Percentiles rank a stretch among this genome's conserved stretches.
These are phyloP conservation scores for Neotragus moschatus DNA, from an alignment of 2,113 vertebrate species.

Conservation along the genomic window DNA sequence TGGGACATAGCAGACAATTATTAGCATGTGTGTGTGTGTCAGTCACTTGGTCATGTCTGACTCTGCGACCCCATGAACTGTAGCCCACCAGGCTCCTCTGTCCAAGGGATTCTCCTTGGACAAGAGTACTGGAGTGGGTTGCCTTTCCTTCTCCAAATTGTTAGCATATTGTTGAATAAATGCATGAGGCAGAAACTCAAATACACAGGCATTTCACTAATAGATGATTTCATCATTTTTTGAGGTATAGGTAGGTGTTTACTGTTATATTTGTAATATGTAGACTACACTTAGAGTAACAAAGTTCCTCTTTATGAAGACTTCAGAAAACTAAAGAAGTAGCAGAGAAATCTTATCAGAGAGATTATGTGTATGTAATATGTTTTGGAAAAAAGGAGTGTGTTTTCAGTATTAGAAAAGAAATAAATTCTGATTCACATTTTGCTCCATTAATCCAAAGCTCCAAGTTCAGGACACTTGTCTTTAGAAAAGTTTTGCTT, in stretches of 20 bases:
- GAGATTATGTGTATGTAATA: not conserved
- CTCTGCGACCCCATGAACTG: not conserved
- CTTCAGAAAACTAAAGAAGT: not conserved
- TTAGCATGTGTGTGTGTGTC: not conserved
- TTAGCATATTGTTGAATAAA: not conserved
- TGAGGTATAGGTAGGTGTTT: not conserved
- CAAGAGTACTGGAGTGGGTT: not conserved
- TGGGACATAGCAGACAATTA: not conserved
- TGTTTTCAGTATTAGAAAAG: not conserved
- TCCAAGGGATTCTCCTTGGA: not conserved
- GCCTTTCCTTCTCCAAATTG: not conserved
- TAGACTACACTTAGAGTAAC: not conserved
- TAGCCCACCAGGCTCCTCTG: not conserved
- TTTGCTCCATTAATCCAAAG: not conserved
- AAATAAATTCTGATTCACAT: not conserved
- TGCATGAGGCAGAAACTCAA: not conserved
- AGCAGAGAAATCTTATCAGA: not conserved
- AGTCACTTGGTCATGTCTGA: not conserved
- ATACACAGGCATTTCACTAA: not conserved
- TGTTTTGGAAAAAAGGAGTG: not conserved
- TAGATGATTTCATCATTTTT: not conserved
- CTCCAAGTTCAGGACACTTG: not conserved
- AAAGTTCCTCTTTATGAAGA: not conserved
- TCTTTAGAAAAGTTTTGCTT: not conserved
- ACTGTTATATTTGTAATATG: not conserved